phyloP scores from a whole-genome alignment of 1,140 invertebrate species.

The Triops longicaudatus region DNA sequence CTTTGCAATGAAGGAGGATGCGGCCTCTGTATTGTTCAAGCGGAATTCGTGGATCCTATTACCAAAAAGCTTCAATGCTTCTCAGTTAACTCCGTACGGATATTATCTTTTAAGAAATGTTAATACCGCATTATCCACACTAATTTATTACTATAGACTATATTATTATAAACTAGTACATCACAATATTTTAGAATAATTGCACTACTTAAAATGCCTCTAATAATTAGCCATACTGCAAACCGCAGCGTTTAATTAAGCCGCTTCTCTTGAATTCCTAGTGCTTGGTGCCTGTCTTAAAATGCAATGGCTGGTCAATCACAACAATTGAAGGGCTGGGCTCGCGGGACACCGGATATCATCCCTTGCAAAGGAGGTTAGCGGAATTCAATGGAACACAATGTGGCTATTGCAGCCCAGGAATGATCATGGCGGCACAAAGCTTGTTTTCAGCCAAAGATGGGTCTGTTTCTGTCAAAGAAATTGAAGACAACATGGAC shows the following conservation, averaged over 20 bases:
- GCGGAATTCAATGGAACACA: slow-evolving; percentile 40
- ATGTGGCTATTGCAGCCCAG: slow-evolving; percentile 67
- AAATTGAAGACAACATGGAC: slow-evolving; percentile 66
- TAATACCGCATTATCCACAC: too few relatives aligned
- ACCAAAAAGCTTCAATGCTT: slow-evolving; percentile 54
- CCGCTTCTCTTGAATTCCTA: slow-evolving; percentile 35
- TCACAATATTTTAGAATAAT: too few relatives aligned
- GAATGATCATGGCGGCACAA: slow-evolving; percentile 79
- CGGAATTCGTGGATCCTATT: slow-evolving; percentile 60
- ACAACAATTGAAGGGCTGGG: slow-evolving; percentile 71
- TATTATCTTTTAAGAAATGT: not conserved
- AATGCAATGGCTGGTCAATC: slow-evolving; percentile 65
- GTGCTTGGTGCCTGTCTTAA: slow-evolving; percentile 61
- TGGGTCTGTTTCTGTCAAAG: slow-evolving; percentile 49
- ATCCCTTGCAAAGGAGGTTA: slow-evolving; percentile 48
- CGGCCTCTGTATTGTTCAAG: slow-evolving; percentile 88
- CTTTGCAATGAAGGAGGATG: slow-evolving; percentile 90
- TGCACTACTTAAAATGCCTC: slow-evolving; percentile 45
- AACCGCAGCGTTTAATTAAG: not conserved
- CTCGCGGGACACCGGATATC: slow-evolving; percentile 56
- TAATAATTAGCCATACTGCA: slow-evolving; percentile 59
- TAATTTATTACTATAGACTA: too few relatives aligned
- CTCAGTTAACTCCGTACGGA: slow-evolving; percentile 35
- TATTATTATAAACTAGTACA: too few relatives aligned
- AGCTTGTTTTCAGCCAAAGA: slow-evolving; percentile 33